Evolutionary conservation across 2,113 vertebrate genomes (phyloP).

Genomic region (Apeltes quadracus): DNA sequence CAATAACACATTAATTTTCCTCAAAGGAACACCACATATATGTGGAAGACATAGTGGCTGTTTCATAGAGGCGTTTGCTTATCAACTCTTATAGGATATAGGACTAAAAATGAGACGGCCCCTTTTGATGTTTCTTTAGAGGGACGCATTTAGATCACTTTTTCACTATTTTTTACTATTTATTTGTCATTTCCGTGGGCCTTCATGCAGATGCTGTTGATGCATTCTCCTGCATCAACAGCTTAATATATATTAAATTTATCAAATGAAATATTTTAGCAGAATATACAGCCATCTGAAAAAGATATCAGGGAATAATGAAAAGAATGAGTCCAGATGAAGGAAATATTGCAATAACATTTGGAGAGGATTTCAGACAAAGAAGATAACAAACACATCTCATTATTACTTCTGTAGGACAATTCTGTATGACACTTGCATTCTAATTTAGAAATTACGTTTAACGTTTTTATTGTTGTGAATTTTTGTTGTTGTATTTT

Average conservation of each 20-base stretch:
- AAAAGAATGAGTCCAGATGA: too few species aligned
- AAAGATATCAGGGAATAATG: conserved; percentile 2
- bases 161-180: conserved; percentile 1
- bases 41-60: not conserved
- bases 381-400: not conserved
- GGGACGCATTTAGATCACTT: not conserved
- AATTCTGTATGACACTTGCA: not conserved
- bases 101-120: not conserved
- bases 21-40: not conserved
- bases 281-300: not conserved
- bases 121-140: conserved; percentile 24
- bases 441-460: not conserved
- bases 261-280: conserved; percentile 4
- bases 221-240: not conserved
- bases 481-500: not conserved
- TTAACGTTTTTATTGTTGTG: not conserved
- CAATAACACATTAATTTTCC: not conserved
- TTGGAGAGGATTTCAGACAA: not conserved
- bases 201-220: conserved; percentile 6
- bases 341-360: not conserved
- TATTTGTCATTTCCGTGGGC: not conserved
- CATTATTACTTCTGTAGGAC: not conserved
- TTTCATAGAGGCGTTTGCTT: conserved; percentile 7
- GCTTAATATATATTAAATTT: conserved; percentile 1
- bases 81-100: not conserved